A percentile compares a stretch with the other conserved stretches of the same genome.
phyloP scores from a whole-genome alignment of 2,888 invertebrate genomes.

The Nebria salina region DNA sequence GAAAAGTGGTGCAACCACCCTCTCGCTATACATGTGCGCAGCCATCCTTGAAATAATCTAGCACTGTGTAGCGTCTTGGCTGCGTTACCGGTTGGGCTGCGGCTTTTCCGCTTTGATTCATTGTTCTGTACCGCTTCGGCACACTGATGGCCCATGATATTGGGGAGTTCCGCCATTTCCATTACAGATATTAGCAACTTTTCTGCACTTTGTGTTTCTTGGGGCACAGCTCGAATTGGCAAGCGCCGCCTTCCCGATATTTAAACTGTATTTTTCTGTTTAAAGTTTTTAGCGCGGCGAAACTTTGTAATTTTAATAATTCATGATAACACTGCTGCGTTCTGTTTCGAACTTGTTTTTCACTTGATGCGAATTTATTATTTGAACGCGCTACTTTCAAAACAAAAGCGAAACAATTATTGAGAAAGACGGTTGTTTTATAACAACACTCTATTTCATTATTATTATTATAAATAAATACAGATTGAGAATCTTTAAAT shows the following conservation, averaged over 20 bases:
- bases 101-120: constrained; percentile 50
- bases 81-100: constrained; percentile 47
- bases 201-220: constrained; percentile 41
- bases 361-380: constrained; percentile 47
- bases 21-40: constrained; percentile 24
- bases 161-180: constrained; percentile 49
- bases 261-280: constrained; percentile 25
- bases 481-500: no score
- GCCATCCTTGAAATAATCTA: constrained; percentile 48
- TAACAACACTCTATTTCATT: neutral
- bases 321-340: constrained; percentile 44
- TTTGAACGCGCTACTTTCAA: constrained; percentile 38
- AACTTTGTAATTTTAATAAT: constrained; percentile 50
- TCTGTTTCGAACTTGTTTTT: constrained; percentile 38
- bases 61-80: constrained; percentile 30
- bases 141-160: constrained; percentile 50
- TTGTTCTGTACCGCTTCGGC: constrained; percentile 49
- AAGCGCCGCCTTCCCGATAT: constrained; percentile 33
- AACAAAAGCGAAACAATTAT: constrained; percentile 20
- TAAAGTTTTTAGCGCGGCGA: constrained; percentile 27
- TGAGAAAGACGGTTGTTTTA: neutral
- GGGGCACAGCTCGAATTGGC: neutral
- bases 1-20: no score
- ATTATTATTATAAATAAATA: no score
- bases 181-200: constrained; percentile 51